Base-by-base conservation (phyloP, 2,797 vertebrate genomes). In the Zonotrichia albicollis region DNA sequence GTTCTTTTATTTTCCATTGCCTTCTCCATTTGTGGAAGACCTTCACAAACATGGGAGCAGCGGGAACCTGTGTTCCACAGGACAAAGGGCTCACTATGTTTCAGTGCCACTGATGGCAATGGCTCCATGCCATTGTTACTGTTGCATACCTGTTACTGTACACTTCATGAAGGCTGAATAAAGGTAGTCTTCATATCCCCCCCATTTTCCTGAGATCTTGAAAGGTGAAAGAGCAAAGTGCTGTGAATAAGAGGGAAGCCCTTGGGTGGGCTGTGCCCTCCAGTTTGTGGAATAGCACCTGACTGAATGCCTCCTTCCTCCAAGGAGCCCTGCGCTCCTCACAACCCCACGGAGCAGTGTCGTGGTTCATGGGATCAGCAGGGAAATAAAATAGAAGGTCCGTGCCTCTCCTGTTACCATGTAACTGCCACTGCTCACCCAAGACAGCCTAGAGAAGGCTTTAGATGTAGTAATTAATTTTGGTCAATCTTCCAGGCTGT, bases 41-140 rank as follows among this genome's bases (percentile, higher is more conserved):
- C 26, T 84, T 36, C 25, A 54, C 9, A 62, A 74, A 81, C 0
- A 1, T 3, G 27, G 8, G 27, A 86, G 48, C 2, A 1, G 16
- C 23, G 48, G 40, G 60, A 55, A 18, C 26, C 25, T 12, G 11
- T 0, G 1, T 29, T 64, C 76, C 72, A 50, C 29, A 38, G 19
- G 15, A 46, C 34, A 54, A 83, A 71, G 46, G 3, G 14, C 29
- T 74, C 57, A 26, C 42, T 42, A 10, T 29, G 4, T 17, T 13
- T 36, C 30, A 71, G 29, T 40, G 42, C 29, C 1, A 1, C 65
- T 50, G 55, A 27, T 48, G 46, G 84, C 50, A 61, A 25, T 4
- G 13, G 29, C 16, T 84, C n/a, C 30, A 11, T 15, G 34, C 16
- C n/a, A 30, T 30, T 38, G 12, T 38, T 58, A 38, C 27, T 38